Conservation (phyloP, 2,888 invertebrate genomes). For the Muscina levida region DNA sequence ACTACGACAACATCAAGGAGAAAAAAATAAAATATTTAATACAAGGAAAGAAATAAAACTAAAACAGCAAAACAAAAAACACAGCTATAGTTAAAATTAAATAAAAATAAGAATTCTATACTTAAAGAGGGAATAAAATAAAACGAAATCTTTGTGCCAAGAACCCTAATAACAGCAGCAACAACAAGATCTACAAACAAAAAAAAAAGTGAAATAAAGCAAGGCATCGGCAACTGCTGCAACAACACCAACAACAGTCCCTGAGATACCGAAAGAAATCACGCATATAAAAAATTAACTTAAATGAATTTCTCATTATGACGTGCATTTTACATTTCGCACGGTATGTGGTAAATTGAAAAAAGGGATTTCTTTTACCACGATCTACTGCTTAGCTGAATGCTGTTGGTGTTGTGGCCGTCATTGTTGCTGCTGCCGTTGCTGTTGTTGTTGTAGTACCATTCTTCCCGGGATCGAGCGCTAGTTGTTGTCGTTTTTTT, state of each 20-base stretch:
- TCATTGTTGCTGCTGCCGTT: not conserved
- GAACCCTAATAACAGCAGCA: no score
- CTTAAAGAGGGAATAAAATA: slow-evolving; percentile 21
- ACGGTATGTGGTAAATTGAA: slow-evolving; percentile 73
- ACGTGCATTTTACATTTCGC: slow-evolving; percentile 70
- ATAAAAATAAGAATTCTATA: slow-evolving; percentile 17
- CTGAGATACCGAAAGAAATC: slow-evolving; percentile 42
- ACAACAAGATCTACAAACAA: not conserved
- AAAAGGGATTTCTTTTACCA: slow-evolving; percentile 56
- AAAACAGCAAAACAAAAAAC: not conserved
- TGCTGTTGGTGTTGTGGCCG: slow-evolving; percentile 20
- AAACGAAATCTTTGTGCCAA: no score
- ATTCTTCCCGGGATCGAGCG: not conserved
- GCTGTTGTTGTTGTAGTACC: not conserved
- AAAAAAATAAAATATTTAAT: not conserved
- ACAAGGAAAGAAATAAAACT: not conserved
- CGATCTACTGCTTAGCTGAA: not conserved
- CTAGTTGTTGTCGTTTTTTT: slow-evolving; percentile 2
- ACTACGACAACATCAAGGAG: no score
- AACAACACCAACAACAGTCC: not conserved
- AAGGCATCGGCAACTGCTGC: not conserved
- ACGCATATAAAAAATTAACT: slow-evolving; percentile 66
- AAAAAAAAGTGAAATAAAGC: not conserved
- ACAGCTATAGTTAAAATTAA: slow-evolving; percentile 12
- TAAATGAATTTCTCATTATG: slow-evolving; percentile 71